Evolutionary conservation across 2,113 vertebrate genomes (phyloP), one percentile per base, ranked within the genome.

Genomic region (Hyperopisus bebe): DNA sequence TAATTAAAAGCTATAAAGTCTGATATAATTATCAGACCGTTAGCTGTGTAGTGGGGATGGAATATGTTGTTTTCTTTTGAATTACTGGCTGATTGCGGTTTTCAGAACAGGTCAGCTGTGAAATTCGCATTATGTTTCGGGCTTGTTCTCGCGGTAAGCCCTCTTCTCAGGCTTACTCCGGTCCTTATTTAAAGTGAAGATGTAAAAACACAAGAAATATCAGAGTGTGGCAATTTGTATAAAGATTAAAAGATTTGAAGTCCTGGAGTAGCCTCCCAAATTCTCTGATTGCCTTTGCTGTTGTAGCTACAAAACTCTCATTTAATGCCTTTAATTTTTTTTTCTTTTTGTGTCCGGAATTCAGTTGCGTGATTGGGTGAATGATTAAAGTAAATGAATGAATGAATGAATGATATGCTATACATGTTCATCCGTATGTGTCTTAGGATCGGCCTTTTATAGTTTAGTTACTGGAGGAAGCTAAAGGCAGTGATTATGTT

Each of bases 1-100:
- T 97, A 97, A 97, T 97, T 97, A 97, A 97, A 97, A 97, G 96
- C 96, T 96, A 97, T 97, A 96, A 97, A 96, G 96, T 97, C 95
- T 97, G 96, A 97, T 97, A 97, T 96, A 97, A 96, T 97, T 96
- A 97, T 97, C 97, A 97, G 97, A 96, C 97, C 96, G 96, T 97
- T 96, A 96, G 96, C 96, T 96, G 95, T 95, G 95, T 96, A 96
- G 95, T 96, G 96, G 96, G 96, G 96, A 97, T 96, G 96, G 95
- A 96, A 97, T 97, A 97, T 96, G 96, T 39, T 90, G 89, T 97
- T 97, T 97, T 97, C 96, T 96, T 96, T 47, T 89, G 80, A 89
- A 89, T 85, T 85, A n/a, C 31, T 27, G 35, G 95, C 97, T 89
- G 96, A 97, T 97, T 97, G 96, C 96, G 96, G 96, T 97, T 97